Conservation (phyloP, 2,888 invertebrate species). For the Toxonevra muliebris region DNA sequence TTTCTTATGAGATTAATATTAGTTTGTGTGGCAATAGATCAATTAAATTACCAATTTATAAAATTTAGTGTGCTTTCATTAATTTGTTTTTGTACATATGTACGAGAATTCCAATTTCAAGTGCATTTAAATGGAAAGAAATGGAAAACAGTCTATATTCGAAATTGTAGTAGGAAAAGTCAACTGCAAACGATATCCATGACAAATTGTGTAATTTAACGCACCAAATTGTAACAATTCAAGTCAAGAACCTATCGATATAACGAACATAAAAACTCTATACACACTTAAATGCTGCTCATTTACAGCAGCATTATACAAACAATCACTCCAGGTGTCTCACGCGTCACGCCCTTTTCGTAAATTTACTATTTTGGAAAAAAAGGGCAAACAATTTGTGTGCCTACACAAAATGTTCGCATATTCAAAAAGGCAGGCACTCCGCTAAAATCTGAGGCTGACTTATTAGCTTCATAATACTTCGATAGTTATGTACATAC, state of each 20-base stretch:
- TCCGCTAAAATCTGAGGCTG: constrained; percentile 34
- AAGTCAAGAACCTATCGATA: constrained; percentile 21
- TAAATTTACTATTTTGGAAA: constrained; percentile 24
- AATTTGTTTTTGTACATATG: constrained; percentile 8
- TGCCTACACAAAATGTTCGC: constrained; percentile 16
- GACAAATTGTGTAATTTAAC: constrained; percentile 64
- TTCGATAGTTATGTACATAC: no score
- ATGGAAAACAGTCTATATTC: not conserved
- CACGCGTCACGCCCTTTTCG: constrained; percentile 59
- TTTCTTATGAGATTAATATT: not conserved
- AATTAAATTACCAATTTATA: constrained; percentile 28
- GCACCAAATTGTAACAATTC: constrained; percentile 64
- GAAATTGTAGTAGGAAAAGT: constrained; percentile 27
- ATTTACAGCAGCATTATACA: constrained; percentile 39
- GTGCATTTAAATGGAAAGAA: constrained; percentile 13
- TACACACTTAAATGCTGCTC: constrained; percentile 22
- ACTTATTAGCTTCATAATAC: constrained; percentile 55
- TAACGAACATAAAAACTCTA: constrained; percentile 6
- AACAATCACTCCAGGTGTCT: constrained; percentile 63
- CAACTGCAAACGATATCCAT: constrained; percentile 39
- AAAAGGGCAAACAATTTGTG: constrained; percentile 20
- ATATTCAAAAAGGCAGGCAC: constrained; percentile 19
- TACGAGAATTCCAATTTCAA: constrained; percentile 3
- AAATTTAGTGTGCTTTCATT: constrained; percentile 24
- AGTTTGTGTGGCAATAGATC: constrained; percentile 5